Evolutionary conservation across 2,797 vertebrate genomes (phyloP).

Genomic region (Catamblyrhynchus diadema): DNA sequence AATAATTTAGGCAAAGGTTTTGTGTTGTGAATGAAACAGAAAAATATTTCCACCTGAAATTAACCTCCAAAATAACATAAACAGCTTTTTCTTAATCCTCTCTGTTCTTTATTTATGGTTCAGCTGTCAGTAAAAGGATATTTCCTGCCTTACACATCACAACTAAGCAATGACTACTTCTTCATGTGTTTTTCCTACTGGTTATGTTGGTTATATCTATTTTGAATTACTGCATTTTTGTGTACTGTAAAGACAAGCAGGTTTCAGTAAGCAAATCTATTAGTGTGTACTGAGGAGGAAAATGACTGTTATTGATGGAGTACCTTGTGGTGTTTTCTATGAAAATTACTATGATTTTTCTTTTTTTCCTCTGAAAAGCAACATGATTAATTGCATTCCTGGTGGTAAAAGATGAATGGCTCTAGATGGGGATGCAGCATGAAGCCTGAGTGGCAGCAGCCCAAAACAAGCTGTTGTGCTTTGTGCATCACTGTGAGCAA

Average conservation of each 20-base stretch:
- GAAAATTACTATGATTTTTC: slow-evolving; percentile 23
- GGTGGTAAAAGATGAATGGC: slow-evolving; percentile 8
- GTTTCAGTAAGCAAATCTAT: slow-evolving; percentile 9
- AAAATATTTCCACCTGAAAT: background rate
- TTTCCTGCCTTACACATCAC: background rate
- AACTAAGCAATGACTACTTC: background rate
- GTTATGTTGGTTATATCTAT: background rate
- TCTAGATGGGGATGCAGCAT: slow-evolving; percentile 4
- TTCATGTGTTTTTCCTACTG: background rate
- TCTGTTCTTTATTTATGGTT: background rate
- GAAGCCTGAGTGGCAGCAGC: slow-evolving; percentile 22
- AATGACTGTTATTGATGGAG: slow-evolving; percentile 17
- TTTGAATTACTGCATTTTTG: background rate
- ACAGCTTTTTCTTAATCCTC: background rate
- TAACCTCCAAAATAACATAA: background rate
- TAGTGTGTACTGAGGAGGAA: slow-evolving; percentile 11
- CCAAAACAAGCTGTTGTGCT: background rate
- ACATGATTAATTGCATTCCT: slow-evolving; percentile 8
- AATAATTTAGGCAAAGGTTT: background rate
- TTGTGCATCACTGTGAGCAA: background rate
- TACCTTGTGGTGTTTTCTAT: slow-evolving; percentile 3
- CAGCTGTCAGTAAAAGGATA: background rate
- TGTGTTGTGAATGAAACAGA: background rate
- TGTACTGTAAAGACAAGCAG: background rate
- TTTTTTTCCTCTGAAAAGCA: background rate